Base-by-base conservation (phyloP, 1,140 invertebrate species). In the Palaemon carinicauda region DNA sequence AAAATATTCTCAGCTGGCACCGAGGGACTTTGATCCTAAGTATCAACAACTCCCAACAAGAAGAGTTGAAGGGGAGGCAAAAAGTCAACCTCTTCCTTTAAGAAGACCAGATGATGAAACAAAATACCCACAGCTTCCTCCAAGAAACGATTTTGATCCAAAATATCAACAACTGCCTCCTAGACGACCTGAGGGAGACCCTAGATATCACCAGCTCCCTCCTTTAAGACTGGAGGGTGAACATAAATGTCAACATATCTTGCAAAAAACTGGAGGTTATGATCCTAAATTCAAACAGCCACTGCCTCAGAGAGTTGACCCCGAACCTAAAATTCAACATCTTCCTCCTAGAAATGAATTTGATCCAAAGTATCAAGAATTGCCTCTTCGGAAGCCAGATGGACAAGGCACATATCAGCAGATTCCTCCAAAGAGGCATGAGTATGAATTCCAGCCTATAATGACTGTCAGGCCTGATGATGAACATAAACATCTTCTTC, bases 391-490 rank as follows among this genome's bases (percentile, higher is more conserved):
- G 5, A 54, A 56, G 52, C 53, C 79, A 15, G 79, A 80, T 54
- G 41, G 51, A 12, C 73, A 84, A 50, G 31, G 19, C 82, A 65
- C 21, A 21, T 60, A 60, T 60, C 77, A 69, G 53, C 82, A 84
- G 31, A 31, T 74, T 7, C 53, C n/a, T 31, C 52, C 19, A n/a
- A 52, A 53, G 5, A 84, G 56, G 73, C 65, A 41, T 51, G 82
- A 84, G 14, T 81, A 81, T 50, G 80, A 81, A 15, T 83, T 77
- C 73, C 52, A 77, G 31, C 82, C 82, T 15, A 83, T 83, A 29
- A 71, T 73, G 41, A 83, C 51, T 24, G 74, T 71, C 27, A 79
- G 78, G 54, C 78, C 84, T 12, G 60, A 80, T n/a, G 51, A 80
- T 27, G 75, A 80, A 12, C 41, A 52, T 41, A 41, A 41, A 21